Conservation (phyloP, 2,888 invertebrate species). For the Metopia argyrocephala region DNA sequence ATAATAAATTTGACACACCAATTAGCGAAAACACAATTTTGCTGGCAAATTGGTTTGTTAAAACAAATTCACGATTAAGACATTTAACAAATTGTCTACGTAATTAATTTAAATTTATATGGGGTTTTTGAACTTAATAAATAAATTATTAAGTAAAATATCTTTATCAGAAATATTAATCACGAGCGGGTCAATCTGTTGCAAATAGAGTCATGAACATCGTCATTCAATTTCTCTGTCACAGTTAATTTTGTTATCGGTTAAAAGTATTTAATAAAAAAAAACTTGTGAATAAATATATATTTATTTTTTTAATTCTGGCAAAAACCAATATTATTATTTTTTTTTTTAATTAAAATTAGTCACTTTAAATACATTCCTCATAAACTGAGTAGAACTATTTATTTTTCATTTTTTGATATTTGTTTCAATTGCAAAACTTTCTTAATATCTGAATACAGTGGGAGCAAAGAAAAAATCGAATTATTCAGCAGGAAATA, state of each 20-base stretch:
- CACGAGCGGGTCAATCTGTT: background rate
- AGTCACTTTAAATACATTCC: background rate
- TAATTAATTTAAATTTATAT: background rate
- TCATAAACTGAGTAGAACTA: background rate
- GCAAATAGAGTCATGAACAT: background rate
- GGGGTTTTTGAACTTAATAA: background rate
- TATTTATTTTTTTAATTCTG: background rate
- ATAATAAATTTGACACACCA: background rate
- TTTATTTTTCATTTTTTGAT: too few species aligned
- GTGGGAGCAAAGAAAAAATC: too few species aligned
- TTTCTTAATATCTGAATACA: too few species aligned
- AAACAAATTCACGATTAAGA: constrained; percentile 4
- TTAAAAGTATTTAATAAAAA: background rate
- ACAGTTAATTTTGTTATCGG: background rate
- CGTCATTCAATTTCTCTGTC: background rate
- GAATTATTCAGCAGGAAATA: too few species aligned
- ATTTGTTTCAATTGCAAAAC: too few species aligned
- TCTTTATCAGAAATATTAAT: background rate
- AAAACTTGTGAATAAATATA: background rate
- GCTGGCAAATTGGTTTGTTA: constrained; percentile 18
- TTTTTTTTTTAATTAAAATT: background rate
- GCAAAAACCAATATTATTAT: too few species aligned
- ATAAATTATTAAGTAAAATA: too few species aligned
- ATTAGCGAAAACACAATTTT: background rate
- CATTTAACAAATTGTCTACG: background rate